Base-by-base conservation (phyloP, 2,797 vertebrate genomes). In the Aselliscus stoliczkanus region DNA sequence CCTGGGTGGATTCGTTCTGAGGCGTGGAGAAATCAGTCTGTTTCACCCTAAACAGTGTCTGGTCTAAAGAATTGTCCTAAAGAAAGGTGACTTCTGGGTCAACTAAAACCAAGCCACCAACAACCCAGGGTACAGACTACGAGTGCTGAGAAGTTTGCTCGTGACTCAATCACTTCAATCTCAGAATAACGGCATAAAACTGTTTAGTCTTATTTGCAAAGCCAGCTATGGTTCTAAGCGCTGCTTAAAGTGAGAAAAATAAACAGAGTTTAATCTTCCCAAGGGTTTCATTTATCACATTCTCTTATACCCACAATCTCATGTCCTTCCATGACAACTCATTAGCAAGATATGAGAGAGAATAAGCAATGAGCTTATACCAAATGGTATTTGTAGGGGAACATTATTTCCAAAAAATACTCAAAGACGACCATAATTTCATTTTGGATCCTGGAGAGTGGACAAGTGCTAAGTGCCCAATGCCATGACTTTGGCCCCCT, bases 341-440 rank as follows among this genome's bases (percentile, higher is more conserved):
- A 84, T 88, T 82, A 95, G 37, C 37, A 94, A 84, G 56, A 85
- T 54, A 20, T 1, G n/a, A 58, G 4, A 52, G n/a, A 62, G 60
- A 42, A 75, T 29, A 42, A 88, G 31, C 31, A 95, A 86, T 82
- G 34, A 96, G 39, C 47, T 82, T 72, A 54, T 11, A 44, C 44
- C 76, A 95, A 95, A 95, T 31, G 54, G 50, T 79, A 93, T 81
- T 90, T 91, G 70, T 50, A 75, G 58, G 70, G 86, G 94, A 88
- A 93, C 75, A 80, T 44, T 88, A 72, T 62, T 95, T 96, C 92
- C 81, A 82, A 77, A 88, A 52, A 88, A 67, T 27, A 39, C 90
- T 90, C 81, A 20, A 75, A 94, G 47, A 42, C 18, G 56, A 50
- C 25, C 34, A 14, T 1, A 47, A 79, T 90, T 90, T 80, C 60